Base-by-base conservation (phyloP, 2,888 invertebrate species). In the Rosalia funebris region DNA sequence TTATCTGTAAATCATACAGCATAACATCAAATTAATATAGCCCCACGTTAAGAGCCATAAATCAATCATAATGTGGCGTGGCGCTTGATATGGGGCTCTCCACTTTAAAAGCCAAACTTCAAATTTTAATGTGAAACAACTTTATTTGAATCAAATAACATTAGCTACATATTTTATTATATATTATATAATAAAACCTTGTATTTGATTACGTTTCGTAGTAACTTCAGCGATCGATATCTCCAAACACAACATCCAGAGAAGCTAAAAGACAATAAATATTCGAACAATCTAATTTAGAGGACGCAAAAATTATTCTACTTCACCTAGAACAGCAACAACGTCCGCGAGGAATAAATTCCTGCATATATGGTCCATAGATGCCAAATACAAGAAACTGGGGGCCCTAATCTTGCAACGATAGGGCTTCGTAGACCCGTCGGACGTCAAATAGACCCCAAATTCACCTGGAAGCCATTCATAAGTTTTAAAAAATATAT, bases 361-460 rank as follows among this genome's bases (percentile, higher is more conserved):
- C 56, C 56, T 72, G 7, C 65, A 63, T 83, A 92, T 85, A 69
- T 86, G 82, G 65, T 88, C 81, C 41, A 94, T 71, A 1, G 86
- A 88, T 41, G 91, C 86, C 73, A 88, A 79, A 79, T 88, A 88
- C 4, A 85, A 82, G 73, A 83, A 87, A 9, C 87, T 86, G 7
- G 85, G 82, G 0, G 89, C 42, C 42, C 77, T 68, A 12, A 78
- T 70, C 66, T 75, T 75, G 48, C 77, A 78, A 41, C 79, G 71
- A 74, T 89, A 89, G 0, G 95, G 95, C 65, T 86, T 88, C 7
- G 89, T 88, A 1, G 88, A 86, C 2, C 96, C 95, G 79, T 96
- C 93, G 0, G 95, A 89, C 1, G 95, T 90, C 73, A 96, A 83
- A 77, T 93, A 95, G 1, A 96, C 85, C 1, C 93, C 95, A 78